Percentiles rank a stretch among this genome's conserved stretches.
Conservation (phyloP, 1,140 invertebrate species). For the Cyphomyrmex costatus region DNA sequence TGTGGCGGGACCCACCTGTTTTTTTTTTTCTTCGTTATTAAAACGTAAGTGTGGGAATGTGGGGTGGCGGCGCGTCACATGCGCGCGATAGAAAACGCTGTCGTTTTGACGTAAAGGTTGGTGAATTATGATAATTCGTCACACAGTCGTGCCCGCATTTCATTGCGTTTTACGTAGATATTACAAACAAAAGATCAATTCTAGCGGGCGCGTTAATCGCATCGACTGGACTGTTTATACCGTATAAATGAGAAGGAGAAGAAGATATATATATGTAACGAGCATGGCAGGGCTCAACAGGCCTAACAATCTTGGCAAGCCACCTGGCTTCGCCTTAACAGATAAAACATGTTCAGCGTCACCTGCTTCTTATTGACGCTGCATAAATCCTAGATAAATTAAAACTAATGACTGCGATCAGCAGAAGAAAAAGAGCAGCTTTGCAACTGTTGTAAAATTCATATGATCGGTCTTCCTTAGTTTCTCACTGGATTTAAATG, state of each 20-base stretch:
- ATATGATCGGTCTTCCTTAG: too few relatives aligned
- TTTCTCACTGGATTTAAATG: too few relatives aligned
- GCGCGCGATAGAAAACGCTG: constrained; percentile 55
- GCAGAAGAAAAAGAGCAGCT: too few relatives aligned
- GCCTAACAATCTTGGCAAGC: constrained; percentile 25
- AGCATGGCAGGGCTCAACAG: not conserved
- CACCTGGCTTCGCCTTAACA: constrained; percentile 48
- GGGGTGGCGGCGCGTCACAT: constrained; percentile 58
- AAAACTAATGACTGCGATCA: constrained; percentile 27
- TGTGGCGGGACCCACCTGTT: constrained; percentile 61
- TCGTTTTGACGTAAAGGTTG: constrained; percentile 51
- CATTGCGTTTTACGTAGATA: not conserved
- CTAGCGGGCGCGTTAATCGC: not conserved
- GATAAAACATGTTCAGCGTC: constrained; percentile 38
- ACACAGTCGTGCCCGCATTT: constrained; percentile 33
- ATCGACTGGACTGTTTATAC: not conserved
- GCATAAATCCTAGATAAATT: constrained; percentile 25
- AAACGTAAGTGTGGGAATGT: constrained; percentile 72
- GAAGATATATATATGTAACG: not conserved
- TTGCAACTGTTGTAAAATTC: too few relatives aligned
- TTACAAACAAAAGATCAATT: constrained; percentile 19
- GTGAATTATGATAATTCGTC: constrained; percentile 69
- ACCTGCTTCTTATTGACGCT: constrained; percentile 48
- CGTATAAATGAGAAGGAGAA: not conserved
- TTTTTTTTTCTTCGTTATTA: constrained; percentile 55